Base-by-base conservation (phyloP, 2,888 invertebrate genomes). In the Nomada ruficornis region DNA sequence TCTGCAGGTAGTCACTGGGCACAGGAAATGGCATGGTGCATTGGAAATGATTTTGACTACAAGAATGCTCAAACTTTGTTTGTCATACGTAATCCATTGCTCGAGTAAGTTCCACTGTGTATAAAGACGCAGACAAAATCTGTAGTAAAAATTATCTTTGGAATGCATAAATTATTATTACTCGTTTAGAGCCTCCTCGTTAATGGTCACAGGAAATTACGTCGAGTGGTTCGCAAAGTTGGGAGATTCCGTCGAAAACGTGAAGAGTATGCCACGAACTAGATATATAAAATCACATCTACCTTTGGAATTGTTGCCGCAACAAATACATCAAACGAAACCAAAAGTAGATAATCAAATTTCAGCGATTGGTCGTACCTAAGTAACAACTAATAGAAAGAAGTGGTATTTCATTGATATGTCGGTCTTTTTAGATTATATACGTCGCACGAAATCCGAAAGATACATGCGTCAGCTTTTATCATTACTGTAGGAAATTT, bases 11-110 rank as follows among this genome's bases (percentile, higher is more conserved):
- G 98, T 29, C 98, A 98, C 0, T 98, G 98, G 98, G 96, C 97
- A 0, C 98, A 98, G 91, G 98, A 98, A 94, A 98, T 98, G 96
- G 96, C 97, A 2, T 98, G 98, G 97, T 95, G 98, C n/a, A 95
- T 98, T 78, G 96, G 96, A 4, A 97, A 97, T 89, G 95, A 97
- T 88, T 94, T 98, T 84, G 96, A 98, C 92, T 97, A 96, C 89
- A 96, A 97, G 89, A 96, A 95, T 29, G 97, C 97, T 0, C 96
- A 96, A 90, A 80, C 89, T 7, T 77, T 95, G 94, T 85, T 96
- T 95, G 95, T 95, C 94, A 80, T 94, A 94, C 94, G 96, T 94
- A 94, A 95, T 95, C 62, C 94, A 92, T 68, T 94, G 42, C 84
- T 93, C 36, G 93, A 93, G 93, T 94, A 81, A 91, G 90, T 89